Evolutionary conservation across 2,888 invertebrate genomes (phyloP).

Genomic region (Tenthredo notha): DNA sequence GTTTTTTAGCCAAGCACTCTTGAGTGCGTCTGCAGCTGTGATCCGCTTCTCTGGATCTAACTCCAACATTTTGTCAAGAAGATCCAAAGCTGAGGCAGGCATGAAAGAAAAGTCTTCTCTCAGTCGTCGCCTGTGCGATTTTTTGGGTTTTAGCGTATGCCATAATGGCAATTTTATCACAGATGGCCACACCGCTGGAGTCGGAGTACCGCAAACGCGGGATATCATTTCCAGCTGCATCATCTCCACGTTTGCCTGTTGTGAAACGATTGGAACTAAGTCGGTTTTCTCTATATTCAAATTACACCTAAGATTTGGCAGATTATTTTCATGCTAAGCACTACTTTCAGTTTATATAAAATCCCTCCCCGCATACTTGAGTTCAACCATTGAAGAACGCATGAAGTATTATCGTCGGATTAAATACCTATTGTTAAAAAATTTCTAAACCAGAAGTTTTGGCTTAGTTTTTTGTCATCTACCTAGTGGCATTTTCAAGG

Average conservation of each 20-base stretch:
- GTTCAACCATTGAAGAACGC: background rate
- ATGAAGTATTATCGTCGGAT: background rate
- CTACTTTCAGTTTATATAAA: background rate
- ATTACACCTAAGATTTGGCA: background rate
- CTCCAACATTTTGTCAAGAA: conserved; percentile 97
- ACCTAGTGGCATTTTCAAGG: conserved; percentile 2
- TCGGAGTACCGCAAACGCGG: conserved; percentile 95
- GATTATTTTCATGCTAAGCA: background rate
- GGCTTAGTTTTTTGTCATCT: background rate
- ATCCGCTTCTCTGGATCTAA: conserved; percentile 96
- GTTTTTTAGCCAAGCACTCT: conserved; percentile 94
- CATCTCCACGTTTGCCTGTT: conserved; percentile 93
- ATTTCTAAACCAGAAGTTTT: background rate
- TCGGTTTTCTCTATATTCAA: background rate
- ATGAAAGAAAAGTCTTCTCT: conserved; percentile 96
- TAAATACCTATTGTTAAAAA: background rate
- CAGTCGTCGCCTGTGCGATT: conserved; percentile 91
- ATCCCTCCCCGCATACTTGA: background rate
- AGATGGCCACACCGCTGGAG: conserved; percentile 97
- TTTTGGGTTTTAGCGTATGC: conserved; percentile 94
- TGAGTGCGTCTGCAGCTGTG: conserved; percentile 95
- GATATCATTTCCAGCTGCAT: conserved; percentile 97
- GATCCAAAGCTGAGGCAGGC: conserved; percentile 92
- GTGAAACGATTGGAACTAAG: background rate
- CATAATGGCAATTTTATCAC: conserved; percentile 96